Evolutionary conservation across 2,888 invertebrate species (phyloP).

Genomic region (Luffia ferchaultella): DNA sequence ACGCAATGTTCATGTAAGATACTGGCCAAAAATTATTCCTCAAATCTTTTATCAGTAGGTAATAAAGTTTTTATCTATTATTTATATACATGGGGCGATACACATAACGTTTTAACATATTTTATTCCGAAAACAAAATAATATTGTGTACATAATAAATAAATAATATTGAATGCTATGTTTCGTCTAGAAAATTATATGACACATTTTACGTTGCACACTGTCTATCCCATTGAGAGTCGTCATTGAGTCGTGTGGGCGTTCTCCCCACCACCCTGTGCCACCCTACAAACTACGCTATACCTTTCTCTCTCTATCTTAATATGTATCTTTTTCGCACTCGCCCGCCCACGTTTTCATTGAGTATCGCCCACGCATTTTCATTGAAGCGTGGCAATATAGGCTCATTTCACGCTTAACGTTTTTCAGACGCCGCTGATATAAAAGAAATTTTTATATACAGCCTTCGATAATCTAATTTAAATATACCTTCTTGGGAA

Average conservation of each 20-base stretch:
- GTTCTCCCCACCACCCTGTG: neutral
- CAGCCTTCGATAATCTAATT: no score
- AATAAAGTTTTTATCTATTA: no score
- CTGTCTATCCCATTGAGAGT: neutral
- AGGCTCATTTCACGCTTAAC: neutral
- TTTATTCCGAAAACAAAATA: no score
- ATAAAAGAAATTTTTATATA: no score
- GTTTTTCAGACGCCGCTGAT: no score
- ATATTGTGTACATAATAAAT: no score
- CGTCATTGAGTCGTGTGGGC: neutral
- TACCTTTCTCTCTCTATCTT: neutral
- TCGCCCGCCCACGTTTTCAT: neutral
- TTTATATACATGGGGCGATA: no score
- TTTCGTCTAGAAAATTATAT: neutral
- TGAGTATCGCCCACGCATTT: neutral
- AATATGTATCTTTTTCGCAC: neutral
- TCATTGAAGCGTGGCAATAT: neutral
- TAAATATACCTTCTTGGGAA: no score
- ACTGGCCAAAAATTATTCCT: no score
- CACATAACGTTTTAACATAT: no score
- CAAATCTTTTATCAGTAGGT: no score
- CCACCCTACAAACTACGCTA: neutral
- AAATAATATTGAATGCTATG: neutral
- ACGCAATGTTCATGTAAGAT: no score
- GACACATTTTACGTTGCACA: neutral